These are phyloP conservation scores for Anseranas semipalmata DNA, from an alignment of 2,113 vertebrate genomes.

Conservation along the genomic window DNA sequence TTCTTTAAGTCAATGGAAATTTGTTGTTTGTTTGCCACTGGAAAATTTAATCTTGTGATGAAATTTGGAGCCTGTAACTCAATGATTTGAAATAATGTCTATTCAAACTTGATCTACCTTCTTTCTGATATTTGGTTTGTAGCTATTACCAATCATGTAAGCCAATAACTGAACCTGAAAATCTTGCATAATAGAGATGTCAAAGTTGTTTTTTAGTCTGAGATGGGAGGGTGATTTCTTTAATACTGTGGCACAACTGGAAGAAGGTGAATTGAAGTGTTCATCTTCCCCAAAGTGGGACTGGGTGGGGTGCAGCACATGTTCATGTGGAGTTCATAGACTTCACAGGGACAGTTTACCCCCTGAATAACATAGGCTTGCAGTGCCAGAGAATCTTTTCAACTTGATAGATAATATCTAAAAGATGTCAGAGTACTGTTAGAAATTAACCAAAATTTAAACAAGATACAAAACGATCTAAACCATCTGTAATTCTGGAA, in stretches of 20 bases:
- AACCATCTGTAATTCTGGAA: not conserved
- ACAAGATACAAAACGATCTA: not conserved
- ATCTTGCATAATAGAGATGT: not conserved
- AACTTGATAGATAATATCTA: not conserved
- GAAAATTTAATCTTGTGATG: not conserved
- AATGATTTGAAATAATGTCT: not conserved
- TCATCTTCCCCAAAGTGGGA: not conserved
- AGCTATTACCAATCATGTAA: not conserved
- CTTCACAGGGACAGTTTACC: not conserved
- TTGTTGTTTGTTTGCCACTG: not conserved
- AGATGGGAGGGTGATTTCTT: not conserved
- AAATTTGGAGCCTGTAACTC: not conserved
- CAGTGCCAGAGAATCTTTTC: not conserved
- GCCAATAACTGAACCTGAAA: not conserved
- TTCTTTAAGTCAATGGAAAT: not conserved
- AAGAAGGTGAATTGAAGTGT: not conserved
- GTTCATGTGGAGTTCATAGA: not conserved
- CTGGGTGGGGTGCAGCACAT: not conserved
- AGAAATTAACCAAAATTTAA: not conserved
- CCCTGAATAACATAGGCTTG: not conserved
- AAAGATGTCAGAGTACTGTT: not conserved
- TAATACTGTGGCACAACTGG: not conserved
- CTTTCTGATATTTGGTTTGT: not conserved
- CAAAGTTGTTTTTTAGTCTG: not conserved
- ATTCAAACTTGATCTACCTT: not conserved